These are phyloP conservation scores for Verasper variegatus DNA, from an alignment of 2,113 vertebrate species.

Conservation along the genomic window DNA sequence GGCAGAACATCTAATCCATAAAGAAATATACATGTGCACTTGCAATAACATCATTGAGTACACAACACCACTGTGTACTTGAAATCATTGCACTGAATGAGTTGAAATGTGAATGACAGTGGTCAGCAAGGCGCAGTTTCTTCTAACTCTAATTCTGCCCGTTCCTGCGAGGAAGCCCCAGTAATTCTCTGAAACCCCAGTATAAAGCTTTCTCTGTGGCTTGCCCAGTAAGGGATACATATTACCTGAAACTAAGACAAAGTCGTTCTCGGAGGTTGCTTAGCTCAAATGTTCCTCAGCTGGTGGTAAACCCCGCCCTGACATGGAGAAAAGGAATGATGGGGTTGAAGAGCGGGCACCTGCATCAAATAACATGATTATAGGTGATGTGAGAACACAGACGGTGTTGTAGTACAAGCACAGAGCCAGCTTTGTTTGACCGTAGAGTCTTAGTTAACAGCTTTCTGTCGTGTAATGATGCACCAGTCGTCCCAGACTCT, in stretches of 20 bases:
- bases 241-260: constrained; percentile 49
- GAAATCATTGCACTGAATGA: background rate
- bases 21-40: background rate
- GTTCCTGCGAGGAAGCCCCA: constrained; percentile 41
- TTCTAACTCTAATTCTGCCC: constrained; percentile 25
- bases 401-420: constrained; percentile 25
- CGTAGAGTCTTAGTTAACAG: constrained; percentile 23
- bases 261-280: constrained; percentile 28
- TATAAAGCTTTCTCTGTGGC: constrained; percentile 59
- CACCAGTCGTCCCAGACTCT: constrained; percentile 9
- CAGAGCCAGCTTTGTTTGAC: constrained; percentile 68
- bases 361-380: constrained; percentile 63
- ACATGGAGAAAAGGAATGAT: constrained; percentile 1
- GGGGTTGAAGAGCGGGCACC: constrained; percentile 14
- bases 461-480: constrained; percentile 36
- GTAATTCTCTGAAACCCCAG: constrained; percentile 45
- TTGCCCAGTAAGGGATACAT: constrained; percentile 1
- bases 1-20: too few species aligned
- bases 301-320: constrained; percentile 13
- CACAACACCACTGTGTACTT: background rate
- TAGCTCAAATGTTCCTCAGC: constrained; percentile 33
- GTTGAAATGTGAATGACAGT: background rate
- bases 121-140: constrained; percentile 11
- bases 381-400: constrained; percentile 64
- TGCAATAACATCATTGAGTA: background rate